Conservation (phyloP, 2,888 invertebrate genomes). For the Drosophila buzzatii region DNA sequence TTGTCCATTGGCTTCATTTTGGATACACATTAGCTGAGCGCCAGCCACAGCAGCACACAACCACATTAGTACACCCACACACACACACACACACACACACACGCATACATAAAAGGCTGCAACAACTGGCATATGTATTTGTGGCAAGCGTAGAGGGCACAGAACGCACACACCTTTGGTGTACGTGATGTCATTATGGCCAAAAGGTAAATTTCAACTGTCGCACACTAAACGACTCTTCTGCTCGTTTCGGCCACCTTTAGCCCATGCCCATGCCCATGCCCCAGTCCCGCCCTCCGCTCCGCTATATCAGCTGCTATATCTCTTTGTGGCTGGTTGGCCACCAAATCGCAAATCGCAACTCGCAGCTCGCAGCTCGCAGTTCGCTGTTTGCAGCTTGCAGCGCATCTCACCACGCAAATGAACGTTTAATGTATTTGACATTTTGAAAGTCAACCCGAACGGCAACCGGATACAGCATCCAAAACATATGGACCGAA, state of each 20-base stretch:
- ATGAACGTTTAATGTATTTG: conserved; percentile 83
- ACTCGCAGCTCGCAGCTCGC: not conserved
- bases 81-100: conserved; percentile 2
- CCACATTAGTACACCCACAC: conserved; percentile 53
- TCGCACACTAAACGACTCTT: conserved; percentile 77
- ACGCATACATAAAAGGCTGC: conserved; percentile 52
- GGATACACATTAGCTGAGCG: conserved; percentile 70
- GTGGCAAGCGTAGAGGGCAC: conserved; percentile 47
- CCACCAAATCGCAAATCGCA: conserved; percentile 66
- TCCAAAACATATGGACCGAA: conserved; percentile 66
- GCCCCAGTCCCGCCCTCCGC: too few relatives aligned
- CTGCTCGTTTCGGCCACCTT: conserved; percentile 31
- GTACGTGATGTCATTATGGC: conserved; percentile 80
- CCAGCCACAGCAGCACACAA: conserved; percentile 38
- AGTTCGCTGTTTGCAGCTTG: conserved; percentile 5
- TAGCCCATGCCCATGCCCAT: not conserved
- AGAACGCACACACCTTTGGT: conserved; percentile 74
- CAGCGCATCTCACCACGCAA: conserved; percentile 59
- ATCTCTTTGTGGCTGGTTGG: conserved; percentile 70
- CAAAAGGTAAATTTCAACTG: conserved; percentile 81
- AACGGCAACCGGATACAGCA: conserved; percentile 60
- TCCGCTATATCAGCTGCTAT: conserved; percentile 37
- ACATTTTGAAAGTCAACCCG: conserved; percentile 80
- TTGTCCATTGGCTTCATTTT: conserved; percentile 77
- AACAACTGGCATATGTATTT: conserved; percentile 73